phyloP scores from a whole-genome alignment of 2,797 vertebrate genomes.

The Macropus fuliginosus region DNA sequence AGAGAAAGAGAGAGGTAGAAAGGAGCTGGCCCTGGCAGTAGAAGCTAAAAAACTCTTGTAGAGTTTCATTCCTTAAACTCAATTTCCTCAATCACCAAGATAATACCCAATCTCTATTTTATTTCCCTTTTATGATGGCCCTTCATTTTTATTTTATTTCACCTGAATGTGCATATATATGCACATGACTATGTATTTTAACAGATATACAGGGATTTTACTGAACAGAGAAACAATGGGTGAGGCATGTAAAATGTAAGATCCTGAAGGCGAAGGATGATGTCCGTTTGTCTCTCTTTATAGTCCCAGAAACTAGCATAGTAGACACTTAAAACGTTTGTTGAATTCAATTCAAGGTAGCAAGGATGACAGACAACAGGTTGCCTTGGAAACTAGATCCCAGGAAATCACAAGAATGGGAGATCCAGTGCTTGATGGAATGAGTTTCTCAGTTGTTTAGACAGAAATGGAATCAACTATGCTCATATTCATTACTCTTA shows the following conservation, averaged over 20 bases:
- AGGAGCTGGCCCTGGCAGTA: background rate
- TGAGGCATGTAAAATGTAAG: background rate
- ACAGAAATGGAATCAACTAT: background rate
- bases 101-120: slow-evolving; percentile 2
- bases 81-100: background rate
- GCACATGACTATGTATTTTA: background rate
- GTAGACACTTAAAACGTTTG: background rate
- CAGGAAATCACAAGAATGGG: background rate
- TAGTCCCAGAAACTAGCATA: background rate
- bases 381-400: background rate
- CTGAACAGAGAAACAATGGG: background rate
- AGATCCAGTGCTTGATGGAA: background rate
- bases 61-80: background rate
- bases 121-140: slow-evolving; percentile 35
- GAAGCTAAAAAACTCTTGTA: background rate
- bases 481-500: background rate
- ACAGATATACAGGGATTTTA: background rate
- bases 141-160: slow-evolving; percentile 45
- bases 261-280: background rate
- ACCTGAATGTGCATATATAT: background rate
- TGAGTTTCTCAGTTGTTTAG: background rate
- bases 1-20: background rate
- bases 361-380: background rate
- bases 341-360: background rate
- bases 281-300: background rate